A percentile compares a stretch with the other conserved stretches of the same genome.
Conservation (phyloP, 30 jellyfish, hydroid and myxozoan species). For the Aurelia coerulea region DNA sequence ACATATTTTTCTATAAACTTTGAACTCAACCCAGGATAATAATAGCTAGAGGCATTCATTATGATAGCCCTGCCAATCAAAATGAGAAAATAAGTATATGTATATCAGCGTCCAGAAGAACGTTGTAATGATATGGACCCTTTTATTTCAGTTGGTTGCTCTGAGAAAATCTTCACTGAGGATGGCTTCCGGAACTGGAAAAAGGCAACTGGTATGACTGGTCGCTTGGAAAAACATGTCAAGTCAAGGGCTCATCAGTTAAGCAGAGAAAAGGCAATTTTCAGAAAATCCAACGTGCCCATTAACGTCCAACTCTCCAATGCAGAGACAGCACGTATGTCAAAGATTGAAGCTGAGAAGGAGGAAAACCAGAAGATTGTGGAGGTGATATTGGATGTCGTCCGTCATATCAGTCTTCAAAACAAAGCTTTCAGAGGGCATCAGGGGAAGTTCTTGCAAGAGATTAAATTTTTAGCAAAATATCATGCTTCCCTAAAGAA, state of each 20-base stretch:
- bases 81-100: too few relatives aligned
- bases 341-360: slow-evolving; percentile 20
- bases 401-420: too few relatives aligned
- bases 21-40: too few relatives aligned
- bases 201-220: slow-evolving; percentile 46
- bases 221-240: slow-evolving; percentile 23
- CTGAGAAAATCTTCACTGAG: slow-evolving; percentile 39
- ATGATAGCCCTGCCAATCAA: too few relatives aligned
- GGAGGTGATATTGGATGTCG: too few relatives aligned
- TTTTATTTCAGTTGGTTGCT: slow-evolving; percentile 54
- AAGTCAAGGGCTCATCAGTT: slow-evolving; percentile 42
- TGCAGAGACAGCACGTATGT: slow-evolving; percentile 45
- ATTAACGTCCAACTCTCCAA: slow-evolving; percentile 26
- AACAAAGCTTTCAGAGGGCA: background rate
- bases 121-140: background rate
- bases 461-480: slow-evolving; percentile 34
- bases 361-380: slow-evolving; percentile 33
- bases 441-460: slow-evolving; percentile 51
- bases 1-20: too few relatives aligned
- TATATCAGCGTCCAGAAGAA: too few relatives aligned
- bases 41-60: too few relatives aligned
- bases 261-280: too few relatives aligned
- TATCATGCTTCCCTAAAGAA: slow-evolving; percentile 28
- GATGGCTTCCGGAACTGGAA: slow-evolving; percentile 57
- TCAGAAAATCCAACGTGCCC: slow-evolving; percentile 21